Evolutionary conservation across 92 coral and sea anemone genomes (phyloP).

Genomic region (Desmophyllum pertusum): DNA sequence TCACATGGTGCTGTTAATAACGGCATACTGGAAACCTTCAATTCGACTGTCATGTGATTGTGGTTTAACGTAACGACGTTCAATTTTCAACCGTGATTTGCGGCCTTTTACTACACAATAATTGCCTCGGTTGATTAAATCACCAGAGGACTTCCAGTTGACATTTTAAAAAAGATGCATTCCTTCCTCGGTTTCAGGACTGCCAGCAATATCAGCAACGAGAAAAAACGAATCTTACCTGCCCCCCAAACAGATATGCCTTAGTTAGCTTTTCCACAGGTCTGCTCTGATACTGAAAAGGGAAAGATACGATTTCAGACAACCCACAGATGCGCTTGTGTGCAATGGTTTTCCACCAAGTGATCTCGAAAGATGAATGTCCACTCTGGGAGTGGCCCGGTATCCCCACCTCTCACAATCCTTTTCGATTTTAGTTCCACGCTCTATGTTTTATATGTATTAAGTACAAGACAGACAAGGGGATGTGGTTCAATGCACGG

Average conservation of each 20-base stretch:
- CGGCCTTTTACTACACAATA: background rate
- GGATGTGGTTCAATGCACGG: background rate
- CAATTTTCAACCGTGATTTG: background rate
- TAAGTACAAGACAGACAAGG: background rate
- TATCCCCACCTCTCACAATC: constrained; percentile 42
- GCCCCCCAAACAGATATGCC: constrained; percentile 21
- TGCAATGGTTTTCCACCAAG: constrained; percentile 33
- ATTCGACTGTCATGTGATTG: background rate
- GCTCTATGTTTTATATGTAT: constrained; percentile 30
- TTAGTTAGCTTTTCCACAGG: constrained; percentile 55
- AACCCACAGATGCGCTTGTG: constrained; percentile 60
- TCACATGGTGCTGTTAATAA: constrained; percentile 24
- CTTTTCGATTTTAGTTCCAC: constrained; percentile 63
- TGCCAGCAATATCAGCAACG: background rate
- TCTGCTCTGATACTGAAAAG: constrained; percentile 26
- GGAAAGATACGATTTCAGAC: constrained; percentile 12
- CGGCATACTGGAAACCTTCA: constrained; percentile 43
- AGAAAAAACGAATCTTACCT: constrained; percentile 9
- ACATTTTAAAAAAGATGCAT: constrained; percentile 40
- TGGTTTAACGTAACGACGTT: constrained; percentile 10
- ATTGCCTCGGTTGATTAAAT: constrained; percentile 24
- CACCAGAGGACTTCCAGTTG: background rate
- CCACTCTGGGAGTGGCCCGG: background rate
- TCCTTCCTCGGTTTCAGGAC: constrained; percentile 41
- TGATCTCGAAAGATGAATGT: constrained; percentile 16